A percentile compares a stretch with the other conserved stretches of the same genome.
Evolutionary conservation across 2,888 invertebrate species (phyloP).

Genomic region (Tetranychus piercei): DNA sequence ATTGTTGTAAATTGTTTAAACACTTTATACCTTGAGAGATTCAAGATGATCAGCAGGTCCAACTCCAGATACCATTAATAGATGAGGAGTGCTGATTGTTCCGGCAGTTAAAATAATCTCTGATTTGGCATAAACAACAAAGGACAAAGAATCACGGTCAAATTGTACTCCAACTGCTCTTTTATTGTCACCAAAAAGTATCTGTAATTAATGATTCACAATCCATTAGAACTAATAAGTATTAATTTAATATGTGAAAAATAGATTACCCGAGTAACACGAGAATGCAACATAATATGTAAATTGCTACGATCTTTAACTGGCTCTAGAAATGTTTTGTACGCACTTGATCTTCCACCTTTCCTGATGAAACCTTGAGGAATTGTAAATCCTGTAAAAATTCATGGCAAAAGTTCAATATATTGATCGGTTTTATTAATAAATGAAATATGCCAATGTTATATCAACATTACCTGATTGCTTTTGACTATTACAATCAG

Average conservation of each 20-base stretch:
- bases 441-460: neutral
- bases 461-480: constrained; percentile 20
- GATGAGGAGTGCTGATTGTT: constrained; percentile 2
- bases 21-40: constrained; percentile 26
- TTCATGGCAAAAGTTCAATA: neutral
- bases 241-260: neutral
- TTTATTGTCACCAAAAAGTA: constrained; percentile 7
- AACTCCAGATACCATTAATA: constrained; percentile 10
- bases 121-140: neutral
- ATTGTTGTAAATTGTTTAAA: no score
- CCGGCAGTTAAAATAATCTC: constrained; percentile 12
- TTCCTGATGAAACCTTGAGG: constrained; percentile 56
- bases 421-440: neutral
- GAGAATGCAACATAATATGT: constrained; percentile 3
- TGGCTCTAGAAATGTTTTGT: neutral
- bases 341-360: neutral
- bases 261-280: neutral
- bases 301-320: neutral
- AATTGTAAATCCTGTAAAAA: constrained; percentile 50
- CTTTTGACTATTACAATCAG: constrained; percentile 16
- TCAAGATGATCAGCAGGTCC: constrained; percentile 28
- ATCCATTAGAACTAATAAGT: neutral
- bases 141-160: neutral
- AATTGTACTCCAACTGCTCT: constrained; percentile 13
- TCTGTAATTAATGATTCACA: constrained; percentile 22